Evolutionary conservation across 2,888 invertebrate genomes (phyloP).

Genomic region (Adela reaumurella): DNA sequence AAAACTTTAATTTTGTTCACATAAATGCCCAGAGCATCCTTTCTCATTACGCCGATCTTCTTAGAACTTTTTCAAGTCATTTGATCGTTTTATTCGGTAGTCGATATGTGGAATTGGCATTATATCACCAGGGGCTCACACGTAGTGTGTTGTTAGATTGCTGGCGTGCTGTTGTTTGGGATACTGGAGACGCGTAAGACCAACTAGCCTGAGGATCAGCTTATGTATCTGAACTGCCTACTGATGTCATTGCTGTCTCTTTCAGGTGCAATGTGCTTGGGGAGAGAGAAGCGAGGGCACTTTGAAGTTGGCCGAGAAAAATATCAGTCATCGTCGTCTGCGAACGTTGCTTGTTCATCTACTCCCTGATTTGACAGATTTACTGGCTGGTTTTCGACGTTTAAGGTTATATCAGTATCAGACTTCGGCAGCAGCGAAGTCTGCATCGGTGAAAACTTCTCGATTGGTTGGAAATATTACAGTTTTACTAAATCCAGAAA

Average conservation of each 20-base stretch:
- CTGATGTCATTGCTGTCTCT: too few relatives aligned
- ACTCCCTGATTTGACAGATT: background rate
- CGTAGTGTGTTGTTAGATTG: background rate
- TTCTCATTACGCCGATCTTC: too few relatives aligned
- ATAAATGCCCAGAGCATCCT: too few relatives aligned
- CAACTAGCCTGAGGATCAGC: too few relatives aligned
- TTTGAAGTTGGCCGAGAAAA: slow-evolving; percentile 1
- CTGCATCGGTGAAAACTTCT: slow-evolving; percentile 8
- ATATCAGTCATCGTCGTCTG: background rate
- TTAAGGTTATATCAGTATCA: slow-evolving; percentile 7
- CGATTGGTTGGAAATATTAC: slow-evolving; percentile 13
- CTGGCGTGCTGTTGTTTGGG: too few relatives aligned
- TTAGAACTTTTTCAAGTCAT: too few relatives aligned
- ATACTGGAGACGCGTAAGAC: too few relatives aligned
- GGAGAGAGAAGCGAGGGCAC: background rate
- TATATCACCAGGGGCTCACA: background rate
- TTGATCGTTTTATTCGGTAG: too few relatives aligned
- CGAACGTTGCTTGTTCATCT: background rate
- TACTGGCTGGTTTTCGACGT: background rate
- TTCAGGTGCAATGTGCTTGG: background rate
- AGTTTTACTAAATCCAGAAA: slow-evolving; percentile 17
- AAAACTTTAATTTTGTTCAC: too few relatives aligned
- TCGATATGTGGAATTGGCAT: too few relatives aligned
- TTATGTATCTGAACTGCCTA: too few relatives aligned
- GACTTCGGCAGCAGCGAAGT: slow-evolving; percentile 8